Evolutionary conservation across 2,797 vertebrate genomes (phyloP).

Genomic region (Threskiornis aethiopicus): DNA sequence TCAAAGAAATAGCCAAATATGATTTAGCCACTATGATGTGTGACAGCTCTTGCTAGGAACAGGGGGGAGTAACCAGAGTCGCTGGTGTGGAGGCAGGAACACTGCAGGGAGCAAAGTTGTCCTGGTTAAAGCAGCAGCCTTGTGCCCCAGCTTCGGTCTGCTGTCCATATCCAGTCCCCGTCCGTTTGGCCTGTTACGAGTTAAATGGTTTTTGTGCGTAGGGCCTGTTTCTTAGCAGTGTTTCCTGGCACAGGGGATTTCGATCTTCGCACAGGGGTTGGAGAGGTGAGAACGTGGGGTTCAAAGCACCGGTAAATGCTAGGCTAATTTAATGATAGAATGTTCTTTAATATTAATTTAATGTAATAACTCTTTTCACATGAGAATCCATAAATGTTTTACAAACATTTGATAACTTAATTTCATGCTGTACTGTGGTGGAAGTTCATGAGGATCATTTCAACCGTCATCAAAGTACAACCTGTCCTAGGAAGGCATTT

Average conservation of each 20-base stretch:
- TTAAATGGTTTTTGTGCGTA: neutral
- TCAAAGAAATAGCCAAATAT: neutral
- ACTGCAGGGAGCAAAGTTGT: neutral
- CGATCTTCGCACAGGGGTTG: neutral
- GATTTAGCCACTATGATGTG: neutral
- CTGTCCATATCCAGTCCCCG: neutral
- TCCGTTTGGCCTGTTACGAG: accelerated
- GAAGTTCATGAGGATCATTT: neutral
- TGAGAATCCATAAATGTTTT: neutral
- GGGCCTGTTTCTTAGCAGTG: neutral
- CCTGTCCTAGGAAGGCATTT: neutral
- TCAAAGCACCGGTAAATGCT: neutral
- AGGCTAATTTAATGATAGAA: neutral
- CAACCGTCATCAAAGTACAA: neutral
- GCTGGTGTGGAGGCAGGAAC: neutral
- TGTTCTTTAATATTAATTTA: neutral
- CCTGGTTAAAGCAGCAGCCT: neutral
- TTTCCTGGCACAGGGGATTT: neutral
- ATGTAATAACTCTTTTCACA: neutral
- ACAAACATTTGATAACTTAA: neutral
- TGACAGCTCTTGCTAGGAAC: neutral
- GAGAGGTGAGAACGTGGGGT: neutral
- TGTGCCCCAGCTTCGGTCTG: no score
- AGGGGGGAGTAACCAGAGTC: neutral
- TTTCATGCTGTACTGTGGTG: neutral